Percentiles rank a stretch among this genome's conserved stretches.
phyloP scores from a whole-genome alignment of 1,140 invertebrate species.

The Lithobius niger region DNA sequence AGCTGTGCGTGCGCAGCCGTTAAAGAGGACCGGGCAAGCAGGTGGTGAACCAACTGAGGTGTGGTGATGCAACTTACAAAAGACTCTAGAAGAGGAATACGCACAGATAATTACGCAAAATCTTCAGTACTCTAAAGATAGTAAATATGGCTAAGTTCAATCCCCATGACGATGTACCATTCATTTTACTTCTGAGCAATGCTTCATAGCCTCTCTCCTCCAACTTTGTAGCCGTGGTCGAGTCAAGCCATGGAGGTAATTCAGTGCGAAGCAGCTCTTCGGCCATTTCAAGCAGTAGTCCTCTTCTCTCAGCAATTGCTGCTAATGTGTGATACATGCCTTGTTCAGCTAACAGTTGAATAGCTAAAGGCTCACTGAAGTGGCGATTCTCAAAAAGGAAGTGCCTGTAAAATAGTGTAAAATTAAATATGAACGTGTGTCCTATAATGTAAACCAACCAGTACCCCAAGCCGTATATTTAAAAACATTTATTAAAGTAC shows the following conservation, averaged over 20 bases:
- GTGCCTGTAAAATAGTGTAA: constrained; percentile 36
- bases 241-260: neutral
- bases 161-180: too few relatives aligned
- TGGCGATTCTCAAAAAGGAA: constrained; percentile 51
- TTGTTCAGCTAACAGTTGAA: constrained; percentile 45
- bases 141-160: too few relatives aligned
- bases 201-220: constrained; percentile 7
- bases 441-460: too few relatives aligned
- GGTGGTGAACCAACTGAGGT: constrained; percentile 23
- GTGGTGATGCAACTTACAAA: constrained; percentile 7
- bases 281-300: constrained; percentile 22
- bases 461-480: too few relatives aligned
- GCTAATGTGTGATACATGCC: constrained; percentile 19
- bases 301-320: constrained; percentile 25
- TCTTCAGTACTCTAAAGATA: too few relatives aligned
- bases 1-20: constrained; percentile 22
- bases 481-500: too few relatives aligned
- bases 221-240: neutral
- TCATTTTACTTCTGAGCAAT: constrained; percentile 6
- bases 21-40: constrained; percentile 25
- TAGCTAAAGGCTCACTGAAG: constrained; percentile 51
- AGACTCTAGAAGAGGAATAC: too few relatives aligned
- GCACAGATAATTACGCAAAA: too few relatives aligned
- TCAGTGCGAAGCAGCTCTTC: neutral
- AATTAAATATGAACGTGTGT: too few relatives aligned